A percentile compares a stretch with the other conserved stretches of the same genome.
Evolutionary conservation across 2,888 invertebrate species (phyloP).

Genomic region (Acronicta alni): DNA sequence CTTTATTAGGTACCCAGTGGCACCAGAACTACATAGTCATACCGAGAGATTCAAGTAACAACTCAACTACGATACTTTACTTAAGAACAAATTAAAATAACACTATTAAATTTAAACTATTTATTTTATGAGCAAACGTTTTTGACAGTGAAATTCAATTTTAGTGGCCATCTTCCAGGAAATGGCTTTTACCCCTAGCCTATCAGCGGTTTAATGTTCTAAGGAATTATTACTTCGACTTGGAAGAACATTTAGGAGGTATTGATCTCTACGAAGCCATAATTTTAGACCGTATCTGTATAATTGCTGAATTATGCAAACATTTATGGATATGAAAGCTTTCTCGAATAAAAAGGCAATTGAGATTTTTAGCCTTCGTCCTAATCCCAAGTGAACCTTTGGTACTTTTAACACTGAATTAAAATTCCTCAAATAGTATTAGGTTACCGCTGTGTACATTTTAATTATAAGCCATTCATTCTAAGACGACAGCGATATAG

Average conservation of each 20-base stretch:
- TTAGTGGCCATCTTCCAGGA: slow-evolving; percentile 9
- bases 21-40: slow-evolving; percentile 9
- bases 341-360: slow-evolving; percentile 20
- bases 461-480: slow-evolving; percentile 43
- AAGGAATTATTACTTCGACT: slow-evolving; percentile 23
- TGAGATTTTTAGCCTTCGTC: not conserved
- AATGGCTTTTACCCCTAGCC: slow-evolving; percentile 5
- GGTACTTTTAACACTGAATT: not conserved
- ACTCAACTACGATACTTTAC: slow-evolving; percentile 1
- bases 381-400: not conserved
- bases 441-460: slow-evolving; percentile 33
- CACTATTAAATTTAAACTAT: slow-evolving; percentile 1
- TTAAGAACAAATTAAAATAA: not conserved
- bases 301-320: slow-evolving; percentile 55
- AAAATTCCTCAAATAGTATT: slow-evolving; percentile 10
- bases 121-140: not conserved
- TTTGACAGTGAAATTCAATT: not conserved
- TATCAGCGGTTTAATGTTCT: slow-evolving; percentile 18
- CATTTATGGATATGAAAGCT: slow-evolving; percentile 17
- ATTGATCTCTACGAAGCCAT: slow-evolving; percentile 47
- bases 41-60: not conserved
- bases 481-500: slow-evolving; percentile 32
- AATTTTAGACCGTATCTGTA: slow-evolving; percentile 44
- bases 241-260: slow-evolving; percentile 25
- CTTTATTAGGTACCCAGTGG: slow-evolving; percentile 28